phyloP scores from a whole-genome alignment of 1,140 invertebrate genomes.

The roundworm (Caenorhabditis elegans) region WBcel235 BX284602.5:7792501-7793000 shows the following conservation, averaged over 20 bases:
- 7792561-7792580: not conserved
- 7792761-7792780: conserved; percentile 22
- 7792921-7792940: conserved; percentile 40
- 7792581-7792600: not conserved
- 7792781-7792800: conserved; percentile 18
- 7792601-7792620: conserved; percentile 8
- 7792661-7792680: not conserved
- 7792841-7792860: conserved; percentile 51
- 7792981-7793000: too few relatives aligned
- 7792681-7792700: conserved; percentile 5
- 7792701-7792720: not conserved
- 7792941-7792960: not conserved
- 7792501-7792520: conserved; percentile 9
- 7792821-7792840: conserved; percentile 10
- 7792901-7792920: conserved; percentile 58
- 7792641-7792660: not conserved
- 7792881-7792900: conserved; percentile 59
- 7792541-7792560: too few relatives aligned
- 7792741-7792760: not conserved
- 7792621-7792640: not conserved
- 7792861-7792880: conserved; percentile 53
- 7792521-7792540: not conserved
- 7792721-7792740: conserved; percentile 5
- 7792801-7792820: not conserved
- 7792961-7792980: not conserved